Base-by-base conservation (phyloP, 2,888 invertebrate genomes). In the Drosophila paucipuncta region DNA sequence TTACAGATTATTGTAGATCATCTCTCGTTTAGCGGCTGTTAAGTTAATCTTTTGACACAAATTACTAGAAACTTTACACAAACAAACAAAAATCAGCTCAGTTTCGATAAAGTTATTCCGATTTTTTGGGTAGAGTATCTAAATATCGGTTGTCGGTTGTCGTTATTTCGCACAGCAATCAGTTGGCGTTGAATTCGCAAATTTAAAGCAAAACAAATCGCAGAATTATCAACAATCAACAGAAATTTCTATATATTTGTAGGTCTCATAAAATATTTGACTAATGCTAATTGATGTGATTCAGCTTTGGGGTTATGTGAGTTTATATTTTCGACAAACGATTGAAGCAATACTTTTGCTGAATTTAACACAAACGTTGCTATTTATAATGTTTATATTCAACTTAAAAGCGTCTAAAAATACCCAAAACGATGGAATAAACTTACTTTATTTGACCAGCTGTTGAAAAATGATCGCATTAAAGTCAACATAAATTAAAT, bases 401-500 rank as follows among this genome's bases (percentile, higher is more conserved):
- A 52, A 63, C 41, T 65, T 55, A 66, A 82, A 71, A 78, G 53
- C 53, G 54, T 49, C 83, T 85, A 75, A 75, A 82, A 88, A 83
- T 83, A 85, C 55, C 60, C 63, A 67, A 70, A 68, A 55, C 62
- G 68, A 41, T 69, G 80, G 75, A 73, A 73, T 86, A 80, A 84
- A 86, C 75, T 77, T 67, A 54, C 59, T 53, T 71, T 73, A 60
- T 83, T 83, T 71, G 60, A 68, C 79, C 85, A 83, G 88, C 85
- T 88, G 85, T 67, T 79, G 67, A 25, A 50, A 73, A 85, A 83
- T 81, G 74, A 70, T 73, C 71, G 79, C 74, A 82, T 85, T 83
- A 68, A 64, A 65, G 73, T 71, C 68, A 54, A 71, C 87, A 88
- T 85, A 85, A 88, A 85, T 85, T 85, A 81, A 83, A 81, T 83